Evolutionary conservation across 2,888 invertebrate species (phyloP), one percentile per base, ranked within the genome.

Genomic region (Eupithecia subumbrata): DNA sequence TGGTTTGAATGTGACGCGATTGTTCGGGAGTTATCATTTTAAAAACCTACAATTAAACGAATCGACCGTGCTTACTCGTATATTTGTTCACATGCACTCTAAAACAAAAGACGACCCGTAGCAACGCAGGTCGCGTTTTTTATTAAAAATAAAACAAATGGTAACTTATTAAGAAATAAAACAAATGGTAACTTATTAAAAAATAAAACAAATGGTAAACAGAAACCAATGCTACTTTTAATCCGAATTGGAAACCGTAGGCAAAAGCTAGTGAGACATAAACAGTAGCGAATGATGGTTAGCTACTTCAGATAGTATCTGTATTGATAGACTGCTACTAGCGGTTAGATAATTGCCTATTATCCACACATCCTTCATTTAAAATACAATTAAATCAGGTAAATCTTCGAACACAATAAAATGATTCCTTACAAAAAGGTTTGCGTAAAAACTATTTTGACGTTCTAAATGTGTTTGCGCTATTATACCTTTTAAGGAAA

Each of bases 251-350:
- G 4, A 66, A 37, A n/a, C 64, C 37, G 8, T 37, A 11, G 18
- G n/a, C 66, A 12, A n/a, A 66, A 66, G 40, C 9, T 66, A 66
- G n/a, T 30, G 18, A 16, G 11, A 34, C 18, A 3, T 11, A 40
- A n/a, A 66, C 37, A 64, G 37, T 22, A 66, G 40, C 40, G 12
- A 66, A 67, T 63, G 73, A 76, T 77, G 34, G 74, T 77, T 75
- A 69, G 69, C 34, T 73, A 63, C 48, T 72, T 63, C 25, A 70
- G 74, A 76, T 77, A 69, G 1, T 12, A 77, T 75, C 78, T 77
- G 9, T 64, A 48, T 77, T 75, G 76, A 76, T 73, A 45, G 37
- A 73, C 64, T 25, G 71, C 78, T 78, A 73, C 80, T 73, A 73
- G 76, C 67, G 14, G 77, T 71, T 71, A 72, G 73, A 77, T 77